Evolutionary conservation across 2,113 vertebrate genomes (phyloP).

Genomic region (Daboia siamensis): DNA sequence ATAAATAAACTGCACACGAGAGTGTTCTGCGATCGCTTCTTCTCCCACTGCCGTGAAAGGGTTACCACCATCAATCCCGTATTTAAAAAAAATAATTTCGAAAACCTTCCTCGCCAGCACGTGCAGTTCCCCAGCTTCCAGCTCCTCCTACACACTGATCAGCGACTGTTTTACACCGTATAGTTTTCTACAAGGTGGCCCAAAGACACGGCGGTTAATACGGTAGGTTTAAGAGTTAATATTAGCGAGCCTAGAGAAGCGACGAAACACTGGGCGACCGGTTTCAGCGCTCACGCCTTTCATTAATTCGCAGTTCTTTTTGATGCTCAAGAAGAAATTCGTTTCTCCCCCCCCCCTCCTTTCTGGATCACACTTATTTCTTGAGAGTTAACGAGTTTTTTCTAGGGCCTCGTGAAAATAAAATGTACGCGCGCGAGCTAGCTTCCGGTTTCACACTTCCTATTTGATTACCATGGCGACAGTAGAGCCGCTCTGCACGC

Average conservation of each 20-base stretch:
- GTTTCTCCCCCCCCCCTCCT: too few relatives aligned
- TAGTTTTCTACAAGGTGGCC: background rate
- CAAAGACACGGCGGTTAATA: background rate
- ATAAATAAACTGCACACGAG: background rate
- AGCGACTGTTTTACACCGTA: background rate
- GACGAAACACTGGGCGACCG: background rate
- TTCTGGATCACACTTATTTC: background rate
- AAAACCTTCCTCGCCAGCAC: background rate
- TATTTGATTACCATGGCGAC: background rate
- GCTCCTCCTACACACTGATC: background rate
- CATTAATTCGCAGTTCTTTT: background rate
- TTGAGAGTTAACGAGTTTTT: background rate
- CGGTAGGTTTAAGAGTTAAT: background rate
- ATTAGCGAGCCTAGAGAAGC: background rate
- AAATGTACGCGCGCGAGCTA: background rate
- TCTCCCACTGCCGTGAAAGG: background rate
- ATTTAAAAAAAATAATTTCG: background rate
- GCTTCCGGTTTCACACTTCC: background rate
- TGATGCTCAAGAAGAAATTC: background rate
- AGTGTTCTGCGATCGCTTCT: background rate
- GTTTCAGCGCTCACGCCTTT: background rate
- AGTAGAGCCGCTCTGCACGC: background rate
- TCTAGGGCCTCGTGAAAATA: background rate
- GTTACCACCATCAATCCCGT: background rate
- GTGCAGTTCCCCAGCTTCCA: background rate